phyloP scores from a whole-genome alignment of 2,113 vertebrate genomes.

The Naja naja region DNA sequence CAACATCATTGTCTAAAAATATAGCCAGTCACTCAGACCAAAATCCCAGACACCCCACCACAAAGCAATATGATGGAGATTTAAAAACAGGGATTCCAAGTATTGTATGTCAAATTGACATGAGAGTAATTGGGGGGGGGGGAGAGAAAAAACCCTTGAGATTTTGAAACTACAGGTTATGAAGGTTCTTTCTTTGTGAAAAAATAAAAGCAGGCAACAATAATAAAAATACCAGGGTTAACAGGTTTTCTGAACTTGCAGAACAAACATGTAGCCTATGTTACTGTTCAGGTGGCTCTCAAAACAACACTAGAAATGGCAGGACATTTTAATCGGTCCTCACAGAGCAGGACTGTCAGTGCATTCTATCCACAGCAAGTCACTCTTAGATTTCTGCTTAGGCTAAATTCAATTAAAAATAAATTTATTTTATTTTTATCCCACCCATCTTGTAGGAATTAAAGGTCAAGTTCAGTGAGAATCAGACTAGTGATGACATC shows the following conservation, averaged over 20 bases:
- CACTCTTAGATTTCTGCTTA: neutral
- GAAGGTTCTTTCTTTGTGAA: conserved; percentile 26
- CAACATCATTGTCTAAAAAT: conserved; percentile 55
- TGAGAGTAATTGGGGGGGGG: neutral
- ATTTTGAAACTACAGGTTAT: neutral
- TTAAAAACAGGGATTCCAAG: conserved; percentile 1
- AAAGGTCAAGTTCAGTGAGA: neutral
- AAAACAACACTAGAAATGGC: conserved; percentile 45
- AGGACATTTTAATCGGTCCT: conserved; percentile 29
- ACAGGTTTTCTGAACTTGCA: conserved; percentile 19
- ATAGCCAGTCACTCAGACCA: conserved; percentile 32
- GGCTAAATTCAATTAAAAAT: neutral
- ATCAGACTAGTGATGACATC: neutral
- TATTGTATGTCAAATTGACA: neutral
- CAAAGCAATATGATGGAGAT: neutral
- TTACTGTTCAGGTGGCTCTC: conserved; percentile 33
- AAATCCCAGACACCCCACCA: conserved; percentile 38
- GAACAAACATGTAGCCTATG: conserved; percentile 23
- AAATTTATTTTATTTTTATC: neutral
- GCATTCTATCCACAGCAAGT: neutral
- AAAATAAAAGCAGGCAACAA: neutral
- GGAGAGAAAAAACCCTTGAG: neutral
- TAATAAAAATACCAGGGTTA: conserved; percentile 29
- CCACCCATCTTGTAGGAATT: neutral
- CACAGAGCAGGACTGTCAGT: neutral